These are phyloP conservation scores for Colostygia pectinataria DNA, from an alignment of 2,888 invertebrate species.

Conservation along the genomic window DNA sequence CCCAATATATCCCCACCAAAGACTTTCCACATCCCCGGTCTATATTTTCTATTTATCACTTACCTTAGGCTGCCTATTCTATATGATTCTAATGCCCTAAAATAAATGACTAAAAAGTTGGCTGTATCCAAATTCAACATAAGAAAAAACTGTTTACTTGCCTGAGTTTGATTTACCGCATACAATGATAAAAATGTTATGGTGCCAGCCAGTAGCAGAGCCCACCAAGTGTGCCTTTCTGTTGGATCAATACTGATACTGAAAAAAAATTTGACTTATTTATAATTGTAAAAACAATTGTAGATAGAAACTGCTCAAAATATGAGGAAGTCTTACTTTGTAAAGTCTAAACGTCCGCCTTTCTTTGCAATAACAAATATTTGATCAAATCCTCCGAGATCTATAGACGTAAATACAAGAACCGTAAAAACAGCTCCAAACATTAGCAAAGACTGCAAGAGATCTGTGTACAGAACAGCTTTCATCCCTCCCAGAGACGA, in stretches of 20 bases:
- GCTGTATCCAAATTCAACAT: no score
- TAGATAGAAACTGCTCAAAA: no score
- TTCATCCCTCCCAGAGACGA: constrained; percentile 96
- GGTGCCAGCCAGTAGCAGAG: constrained; percentile 89
- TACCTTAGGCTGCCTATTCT: no score
- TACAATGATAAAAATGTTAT: constrained; percentile 91
- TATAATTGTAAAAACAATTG: no score
- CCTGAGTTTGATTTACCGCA: constrained; percentile 93
- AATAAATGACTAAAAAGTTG: no score
- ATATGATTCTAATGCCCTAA: no score
- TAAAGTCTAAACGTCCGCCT: constrained; percentile 87
- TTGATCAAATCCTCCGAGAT: constrained; percentile 86
- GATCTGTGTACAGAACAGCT: constrained; percentile 93
- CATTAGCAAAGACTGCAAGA: constrained; percentile 93
- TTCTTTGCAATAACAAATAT: constrained; percentile 88
- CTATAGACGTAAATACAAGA: constrained; percentile 87
- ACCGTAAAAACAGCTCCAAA: constrained; percentile 91
- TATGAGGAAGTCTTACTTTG: constrained; percentile 77
- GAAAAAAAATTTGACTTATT: constrained; percentile 32
- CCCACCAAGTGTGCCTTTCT: constrained; percentile 92
- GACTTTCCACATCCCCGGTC: no score
- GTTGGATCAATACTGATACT: constrained; percentile 92
- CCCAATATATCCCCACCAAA: no score
- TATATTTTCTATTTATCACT: no score
- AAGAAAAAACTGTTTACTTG: no score